A percentile compares a stretch with the other conserved stretches of the same genome.
These are phyloP conservation scores for Xanthia icteritia DNA, from an alignment of 2,888 invertebrate species.

Conservation along the genomic window DNA sequence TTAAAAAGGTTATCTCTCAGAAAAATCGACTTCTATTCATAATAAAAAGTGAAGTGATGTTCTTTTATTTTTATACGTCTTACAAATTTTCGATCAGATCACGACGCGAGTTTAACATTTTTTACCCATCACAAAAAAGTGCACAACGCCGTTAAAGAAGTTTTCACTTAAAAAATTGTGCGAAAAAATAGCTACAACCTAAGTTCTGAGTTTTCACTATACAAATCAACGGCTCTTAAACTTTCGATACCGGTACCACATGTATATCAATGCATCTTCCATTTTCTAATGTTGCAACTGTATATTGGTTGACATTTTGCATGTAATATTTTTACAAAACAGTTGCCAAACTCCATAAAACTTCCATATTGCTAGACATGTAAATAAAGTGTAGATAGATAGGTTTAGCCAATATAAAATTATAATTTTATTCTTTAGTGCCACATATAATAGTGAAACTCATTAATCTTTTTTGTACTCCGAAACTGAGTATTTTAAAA, in stretches of 20 bases:
- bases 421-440: conserved; percentile 75
- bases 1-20: too few species aligned
- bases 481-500: conserved; percentile 71
- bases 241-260: conserved; percentile 11
- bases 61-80: too few species aligned
- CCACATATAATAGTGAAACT: conserved; percentile 71
- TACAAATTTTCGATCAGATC: too few species aligned
- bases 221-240: conserved; percentile 7
- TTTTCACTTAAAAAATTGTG: too few species aligned
- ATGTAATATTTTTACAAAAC: conserved; percentile 60
- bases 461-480: conserved; percentile 83
- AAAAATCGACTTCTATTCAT: too few species aligned
- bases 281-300: conserved; percentile 40
- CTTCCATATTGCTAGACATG: conserved; percentile 77
- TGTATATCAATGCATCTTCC: conserved; percentile 34
- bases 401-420: conserved; percentile 77
- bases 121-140: too few species aligned
- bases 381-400: conserved; percentile 86
- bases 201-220: conserved; percentile 5
- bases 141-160: too few species aligned
- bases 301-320: conserved; percentile 40
- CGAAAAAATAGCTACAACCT: not conserved
- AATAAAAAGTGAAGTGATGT: too few species aligned
- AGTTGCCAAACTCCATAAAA: conserved; percentile 81
- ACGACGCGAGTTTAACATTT: too few species aligned